These are phyloP conservation scores for Elymnias hypermnestra DNA, from an alignment of 1,140 invertebrate genomes.

Conservation along the genomic window DNA sequence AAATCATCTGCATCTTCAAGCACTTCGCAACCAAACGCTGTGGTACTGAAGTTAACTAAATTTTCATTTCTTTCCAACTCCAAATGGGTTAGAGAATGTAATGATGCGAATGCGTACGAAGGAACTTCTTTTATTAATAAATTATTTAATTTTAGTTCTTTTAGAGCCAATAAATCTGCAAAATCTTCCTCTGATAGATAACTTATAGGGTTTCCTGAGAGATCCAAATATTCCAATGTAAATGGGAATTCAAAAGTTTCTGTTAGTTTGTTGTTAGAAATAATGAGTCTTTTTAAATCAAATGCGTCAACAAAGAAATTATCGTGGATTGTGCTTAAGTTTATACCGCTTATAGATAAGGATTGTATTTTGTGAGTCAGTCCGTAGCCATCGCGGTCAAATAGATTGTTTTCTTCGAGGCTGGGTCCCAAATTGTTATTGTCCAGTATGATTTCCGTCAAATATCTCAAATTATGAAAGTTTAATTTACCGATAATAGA, in stretches of 20 bases:
- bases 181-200: constrained; percentile 55
- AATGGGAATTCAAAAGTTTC: constrained; percentile 59
- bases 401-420: constrained; percentile 42
- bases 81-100: constrained; percentile 45
- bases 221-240: constrained; percentile 62
- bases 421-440: constrained; percentile 54
- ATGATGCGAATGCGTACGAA: constrained; percentile 41
- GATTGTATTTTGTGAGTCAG: constrained; percentile 50
- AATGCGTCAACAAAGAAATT: constrained; percentile 64
- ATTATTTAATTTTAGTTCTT: constrained; percentile 59
- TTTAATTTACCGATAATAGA: constrained; percentile 52
- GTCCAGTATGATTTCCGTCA: constrained; percentile 68
- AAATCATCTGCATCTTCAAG: constrained; percentile 58
- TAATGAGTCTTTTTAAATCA: constrained; percentile 45
- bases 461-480: constrained; percentile 62
- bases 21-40: constrained; percentile 56
- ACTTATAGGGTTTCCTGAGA: constrained; percentile 60
- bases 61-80: constrained; percentile 61
- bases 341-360: constrained; percentile 51
- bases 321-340: constrained; percentile 42
- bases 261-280: constrained; percentile 55
- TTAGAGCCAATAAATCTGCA: constrained; percentile 44
- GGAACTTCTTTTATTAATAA: constrained; percentile 51
- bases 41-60: constrained; percentile 46
- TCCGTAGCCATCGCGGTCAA: constrained; percentile 50